A percentile compares a stretch with the other conserved stretches of the same genome.
Conservation (phyloP, 64 coral and sea anemone genomes). For the Actinia equina region DNA sequence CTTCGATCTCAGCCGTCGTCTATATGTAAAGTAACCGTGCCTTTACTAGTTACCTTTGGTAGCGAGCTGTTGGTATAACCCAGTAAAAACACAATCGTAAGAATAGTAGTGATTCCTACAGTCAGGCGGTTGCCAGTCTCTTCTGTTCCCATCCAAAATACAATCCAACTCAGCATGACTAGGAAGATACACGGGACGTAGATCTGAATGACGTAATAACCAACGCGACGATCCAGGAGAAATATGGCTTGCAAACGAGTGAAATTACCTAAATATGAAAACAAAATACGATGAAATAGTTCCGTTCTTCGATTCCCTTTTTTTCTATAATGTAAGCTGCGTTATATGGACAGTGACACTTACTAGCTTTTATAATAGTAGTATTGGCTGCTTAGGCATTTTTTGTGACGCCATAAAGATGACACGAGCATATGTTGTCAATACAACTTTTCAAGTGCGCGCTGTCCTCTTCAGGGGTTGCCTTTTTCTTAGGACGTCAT, state of each 20-base stretch:
- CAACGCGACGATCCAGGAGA: constrained; percentile 56
- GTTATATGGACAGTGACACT: too few species aligned
- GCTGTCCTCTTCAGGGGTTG: too few species aligned
- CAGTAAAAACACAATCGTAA: constrained; percentile 85
- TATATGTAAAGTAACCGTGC: too few species aligned
- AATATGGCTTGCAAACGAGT: constrained; percentile 54
- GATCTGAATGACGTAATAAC: constrained; percentile 86
- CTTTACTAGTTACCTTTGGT: constrained; percentile 4
- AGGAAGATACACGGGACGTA: constrained; percentile 78
- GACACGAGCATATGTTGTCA: too few species aligned
- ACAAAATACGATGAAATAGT: background rate
- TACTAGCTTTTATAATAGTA: too few species aligned
- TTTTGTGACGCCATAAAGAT: too few species aligned
- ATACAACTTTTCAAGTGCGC: too few species aligned
- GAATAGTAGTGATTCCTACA: constrained; percentile 88
- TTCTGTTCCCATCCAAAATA: constrained; percentile 89
- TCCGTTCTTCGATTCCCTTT: too few species aligned
- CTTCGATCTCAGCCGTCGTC: too few species aligned
- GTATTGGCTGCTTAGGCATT: too few species aligned
- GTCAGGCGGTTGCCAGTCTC: constrained; percentile 70
- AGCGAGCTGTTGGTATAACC: constrained; percentile 85
- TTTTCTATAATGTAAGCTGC: too few species aligned
- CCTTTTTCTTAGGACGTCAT: too few species aligned
- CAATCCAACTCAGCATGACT: constrained; percentile 94
- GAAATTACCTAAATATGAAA: constrained; percentile 48